Evolutionary conservation across 2,888 invertebrate species (phyloP), one percentile per base, ranked within the genome.

Genomic region (Parnassius apollo): DNA sequence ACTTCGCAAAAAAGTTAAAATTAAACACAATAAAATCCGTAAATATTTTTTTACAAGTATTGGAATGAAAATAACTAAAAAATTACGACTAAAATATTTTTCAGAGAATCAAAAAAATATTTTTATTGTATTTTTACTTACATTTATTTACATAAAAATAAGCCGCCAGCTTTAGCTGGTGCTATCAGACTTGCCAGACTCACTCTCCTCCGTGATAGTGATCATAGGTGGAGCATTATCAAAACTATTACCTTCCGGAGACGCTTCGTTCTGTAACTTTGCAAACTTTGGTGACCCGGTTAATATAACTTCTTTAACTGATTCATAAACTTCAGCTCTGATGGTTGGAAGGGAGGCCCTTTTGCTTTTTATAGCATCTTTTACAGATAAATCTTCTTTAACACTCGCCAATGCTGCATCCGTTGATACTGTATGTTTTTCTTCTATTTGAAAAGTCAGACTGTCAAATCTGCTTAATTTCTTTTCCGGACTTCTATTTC

Each of bases 241-340:
- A 12, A 67, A 71, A 18, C 44, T 9, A 18, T 70, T 73, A 42
- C 86, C 88, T 56, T 77, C 80, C 9, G 86, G 82, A 50, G 93
- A 93, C 48, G 86, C 83, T 57, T 93, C 93, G 74, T 93, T 93
- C 65, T 83, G 85, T 22, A 94, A 77, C 68, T 93, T 91, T 75
- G 93, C 93, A 73, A 94, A 94, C 71, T 93, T 93, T 0, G 93
- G 93, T n/a, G 93, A 93, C 2, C 87, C 86, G 35, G 86, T 81
- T 1, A 93, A 91, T 53, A 93, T 89, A 12, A 84, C 90, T 53
- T 93, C 93, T 69, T 92, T 93, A 11, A 93, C 91, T 62, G 93
- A 89, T 52, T 93, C 93, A 68, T 93, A 93, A 67, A 93, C 80
- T 66, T 93, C 93, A 9, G 90, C 82, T 59, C 82, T 85, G 49